Base-by-base conservation (phyloP, 2,113 vertebrate genomes). In the Cavia porcellus region DNA sequence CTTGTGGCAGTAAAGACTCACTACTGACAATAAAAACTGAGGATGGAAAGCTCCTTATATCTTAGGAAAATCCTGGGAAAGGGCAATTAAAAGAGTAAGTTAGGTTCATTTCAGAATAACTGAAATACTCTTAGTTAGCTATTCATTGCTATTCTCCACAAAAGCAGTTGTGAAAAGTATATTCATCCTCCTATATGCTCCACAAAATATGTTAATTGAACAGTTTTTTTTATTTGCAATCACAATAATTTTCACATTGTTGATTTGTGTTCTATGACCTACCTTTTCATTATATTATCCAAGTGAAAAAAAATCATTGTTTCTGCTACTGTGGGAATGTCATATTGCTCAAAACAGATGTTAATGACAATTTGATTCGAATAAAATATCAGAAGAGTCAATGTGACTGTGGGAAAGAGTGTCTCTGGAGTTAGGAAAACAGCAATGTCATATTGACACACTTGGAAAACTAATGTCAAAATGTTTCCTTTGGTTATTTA, bases 401-500 rank as follows among this genome's bases (percentile, higher is more conserved):
- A 96, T 97, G n/a, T 74, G 94, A 94, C 90, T 84, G 86, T 97
- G 96, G 97, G 97, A 98, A 98, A 96, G 95, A 47, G 66, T 79
- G 70, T 93, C 90, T 89, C 79, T 77, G 70, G 96, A 90, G 68
- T 95, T 96, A 93, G 86, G 77, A 95, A 97, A 97, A 93, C 32
- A 94, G 66, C 84, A 20, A 7, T 35, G 62, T 20, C 42, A 30
- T 72, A 91, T 38, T 61, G 74, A 94, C 89, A 87, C 87, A 96
- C 95, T 96, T 70, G 13, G 75, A 94, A 38, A 35, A 20, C 35
- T 77, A 59, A 84, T 57, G 45, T 91, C 66, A 95, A 75, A 96
- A 93, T 81, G 90, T 57, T 87, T 93, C 84, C 45, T 85, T 61
- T 89, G 28, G 55, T 68, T 75, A 57, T 80, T 68, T 74, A 25